These are phyloP conservation scores for Xylocampa areola DNA, from an alignment of 2,888 invertebrate species.

Conservation along the genomic window DNA sequence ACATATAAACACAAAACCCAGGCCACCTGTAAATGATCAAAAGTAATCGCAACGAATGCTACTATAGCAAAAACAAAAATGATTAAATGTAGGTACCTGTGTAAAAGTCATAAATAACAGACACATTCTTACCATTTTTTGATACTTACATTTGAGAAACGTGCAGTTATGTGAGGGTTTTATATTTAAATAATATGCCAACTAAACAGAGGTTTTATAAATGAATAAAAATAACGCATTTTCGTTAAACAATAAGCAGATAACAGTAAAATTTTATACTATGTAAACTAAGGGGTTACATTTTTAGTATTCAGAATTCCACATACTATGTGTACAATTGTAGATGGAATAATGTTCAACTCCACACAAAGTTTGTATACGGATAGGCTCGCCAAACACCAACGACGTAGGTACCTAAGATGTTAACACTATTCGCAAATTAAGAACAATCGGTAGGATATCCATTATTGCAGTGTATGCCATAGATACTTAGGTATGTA, in stretches of 20 bases:
- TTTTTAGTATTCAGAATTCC: slow-evolving; percentile 8
- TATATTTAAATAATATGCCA: slow-evolving; percentile 26
- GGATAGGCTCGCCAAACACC: not conserved
- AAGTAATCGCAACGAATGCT: slow-evolving; percentile 2
- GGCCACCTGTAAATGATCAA: not conserved
- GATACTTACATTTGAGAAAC: slow-evolving; percentile 32
- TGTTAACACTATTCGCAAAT: slow-evolving; percentile 2
- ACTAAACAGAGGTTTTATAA: slow-evolving; percentile 5
- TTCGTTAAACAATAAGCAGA: slow-evolving; percentile 3
- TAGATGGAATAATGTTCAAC: slow-evolving; percentile 1
- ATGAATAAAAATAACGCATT: slow-evolving; percentile 9
- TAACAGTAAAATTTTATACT: slow-evolving; percentile 8
- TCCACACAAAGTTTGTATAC: slow-evolving; percentile 3
- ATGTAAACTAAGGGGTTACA: slow-evolving; percentile 7
- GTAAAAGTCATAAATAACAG: slow-evolving; percentile 29
- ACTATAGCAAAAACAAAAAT: too few relatives aligned
- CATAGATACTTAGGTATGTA: slow-evolving; percentile 26
- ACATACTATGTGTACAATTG: not conserved
- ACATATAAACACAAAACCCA: too few relatives aligned
- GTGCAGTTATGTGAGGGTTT: slow-evolving; percentile 40
- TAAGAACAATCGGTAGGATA: slow-evolving; percentile 8
- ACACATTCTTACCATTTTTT: slow-evolving; percentile 33
- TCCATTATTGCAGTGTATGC: not conserved
- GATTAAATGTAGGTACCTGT: too few relatives aligned
- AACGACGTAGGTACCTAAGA: not conserved